A percentile compares a stretch with the other conserved stretches of the same genome.
Conservation (phyloP, 2,888 invertebrate genomes). For the Terebella lapidaria region DNA sequence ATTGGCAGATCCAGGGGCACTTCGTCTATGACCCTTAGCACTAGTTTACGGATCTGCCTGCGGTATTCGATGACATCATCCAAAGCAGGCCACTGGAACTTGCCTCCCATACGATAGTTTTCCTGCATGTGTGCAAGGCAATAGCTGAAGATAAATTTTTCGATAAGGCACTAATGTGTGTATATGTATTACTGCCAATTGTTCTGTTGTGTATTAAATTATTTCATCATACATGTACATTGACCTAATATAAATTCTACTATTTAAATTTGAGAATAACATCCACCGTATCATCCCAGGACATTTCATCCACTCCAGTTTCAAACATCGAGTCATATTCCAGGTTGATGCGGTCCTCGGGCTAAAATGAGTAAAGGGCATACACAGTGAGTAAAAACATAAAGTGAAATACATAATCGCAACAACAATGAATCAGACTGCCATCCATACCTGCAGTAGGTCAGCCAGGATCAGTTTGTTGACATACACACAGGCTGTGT, state of each 20-base stretch:
- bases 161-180: neutral
- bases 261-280: too few relatives aligned
- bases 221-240: too few relatives aligned
- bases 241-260: too few relatives aligned
- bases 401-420: too few relatives aligned
- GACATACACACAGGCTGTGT: constrained; percentile 48
- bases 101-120: constrained; percentile 47
- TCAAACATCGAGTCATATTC: constrained; percentile 48
- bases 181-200: too few relatives aligned
- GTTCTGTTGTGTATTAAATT: too few relatives aligned
- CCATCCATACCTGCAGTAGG: constrained; percentile 36
- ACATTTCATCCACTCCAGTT: constrained; percentile 53
- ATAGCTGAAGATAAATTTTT: too few relatives aligned
- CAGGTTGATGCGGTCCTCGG: constrained; percentile 33
- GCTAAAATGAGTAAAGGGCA: neutral
- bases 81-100: constrained; percentile 44
- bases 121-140: constrained; percentile 33
- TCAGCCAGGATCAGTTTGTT: constrained; percentile 48
- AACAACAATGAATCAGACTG: neutral
- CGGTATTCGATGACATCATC: constrained; percentile 41
- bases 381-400: neutral
- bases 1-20: constrained; percentile 44
- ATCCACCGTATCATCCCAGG: constrained; percentile 51
- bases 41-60: constrained; percentile 33
- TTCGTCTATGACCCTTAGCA: constrained; percentile 40